These are phyloP conservation scores for Uloborus diversus DNA, from an alignment of 1,140 invertebrate genomes.

Conservation along the genomic window DNA sequence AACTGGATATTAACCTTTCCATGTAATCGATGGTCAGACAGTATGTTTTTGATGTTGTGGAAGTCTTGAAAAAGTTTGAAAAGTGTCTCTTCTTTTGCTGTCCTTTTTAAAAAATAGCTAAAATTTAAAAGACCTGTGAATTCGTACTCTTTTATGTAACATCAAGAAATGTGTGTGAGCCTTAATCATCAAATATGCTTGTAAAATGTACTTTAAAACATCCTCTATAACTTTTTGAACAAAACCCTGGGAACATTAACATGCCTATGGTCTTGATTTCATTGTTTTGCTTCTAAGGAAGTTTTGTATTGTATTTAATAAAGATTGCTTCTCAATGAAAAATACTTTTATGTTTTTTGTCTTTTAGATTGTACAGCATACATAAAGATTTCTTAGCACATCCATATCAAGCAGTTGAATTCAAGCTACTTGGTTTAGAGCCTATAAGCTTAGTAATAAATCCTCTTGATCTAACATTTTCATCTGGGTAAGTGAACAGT, in stretches of 20 bases:
- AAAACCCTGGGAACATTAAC: not conserved
- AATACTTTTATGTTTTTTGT: not conserved
- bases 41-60: no score
- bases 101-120: not conserved
- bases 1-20: no score
- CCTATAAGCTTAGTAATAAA: constrained; percentile 12
- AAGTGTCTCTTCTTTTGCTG: no score
- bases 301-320: not conserved
- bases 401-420: constrained; percentile 31
- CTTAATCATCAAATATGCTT: not conserved
- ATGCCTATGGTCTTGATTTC: not conserved
- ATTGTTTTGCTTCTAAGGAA: not conserved
- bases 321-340: not conserved
- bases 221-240: not conserved
- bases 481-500: constrained; percentile 18
- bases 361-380: constrained; percentile 19
- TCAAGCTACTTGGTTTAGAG: constrained; percentile 4
- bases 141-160: not conserved
- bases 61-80: no score
- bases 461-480: not conserved
- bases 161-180: not conserved
- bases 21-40: no score
- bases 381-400: not conserved
- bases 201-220: not conserved
- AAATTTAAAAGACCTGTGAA: not conserved